Conservation (phyloP, 2,797 vertebrate genomes). For the Danionella dracula region DNA sequence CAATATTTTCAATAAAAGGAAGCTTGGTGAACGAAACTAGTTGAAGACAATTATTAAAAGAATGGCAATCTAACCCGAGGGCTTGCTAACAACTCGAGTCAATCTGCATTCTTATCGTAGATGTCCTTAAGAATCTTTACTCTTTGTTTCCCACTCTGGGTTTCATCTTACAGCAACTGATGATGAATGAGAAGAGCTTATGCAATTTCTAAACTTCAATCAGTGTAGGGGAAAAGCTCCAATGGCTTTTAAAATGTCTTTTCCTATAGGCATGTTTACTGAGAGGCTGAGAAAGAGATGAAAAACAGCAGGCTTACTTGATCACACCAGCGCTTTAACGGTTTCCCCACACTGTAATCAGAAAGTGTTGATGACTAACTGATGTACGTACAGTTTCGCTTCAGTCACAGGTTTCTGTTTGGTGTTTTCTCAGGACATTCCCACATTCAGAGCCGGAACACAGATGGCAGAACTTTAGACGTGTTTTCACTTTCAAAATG, state of each 20-base stretch:
- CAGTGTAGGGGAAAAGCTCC: background rate
- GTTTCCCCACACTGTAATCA: constrained; percentile 13
- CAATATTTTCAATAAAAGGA: too few relatives aligned
- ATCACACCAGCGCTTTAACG: constrained; percentile 22
- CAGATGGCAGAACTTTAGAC: constrained; percentile 44
- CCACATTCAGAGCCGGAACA: constrained; percentile 34
- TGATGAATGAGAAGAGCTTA: background rate
- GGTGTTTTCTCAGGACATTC: constrained; percentile 38
- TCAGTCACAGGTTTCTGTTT: constrained; percentile 33
- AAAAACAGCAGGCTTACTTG: background rate
- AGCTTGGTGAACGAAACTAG: too few relatives aligned
- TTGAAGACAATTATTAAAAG: too few relatives aligned
- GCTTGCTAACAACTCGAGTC: background rate
- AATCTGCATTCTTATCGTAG: background rate
- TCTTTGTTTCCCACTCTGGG: background rate
- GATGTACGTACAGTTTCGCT: constrained; percentile 18
- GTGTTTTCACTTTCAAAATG: constrained; percentile 5
- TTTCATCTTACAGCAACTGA: background rate
- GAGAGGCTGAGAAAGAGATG: background rate
- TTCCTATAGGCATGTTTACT: background rate
- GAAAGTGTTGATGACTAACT: constrained; percentile 34
- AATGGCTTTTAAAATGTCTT: background rate
- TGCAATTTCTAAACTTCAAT: background rate
- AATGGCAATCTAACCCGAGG: background rate
- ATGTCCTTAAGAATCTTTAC: background rate